Base-by-base conservation (phyloP, 2,113 vertebrate genomes). In the Gracilinanus agilis region DNA sequence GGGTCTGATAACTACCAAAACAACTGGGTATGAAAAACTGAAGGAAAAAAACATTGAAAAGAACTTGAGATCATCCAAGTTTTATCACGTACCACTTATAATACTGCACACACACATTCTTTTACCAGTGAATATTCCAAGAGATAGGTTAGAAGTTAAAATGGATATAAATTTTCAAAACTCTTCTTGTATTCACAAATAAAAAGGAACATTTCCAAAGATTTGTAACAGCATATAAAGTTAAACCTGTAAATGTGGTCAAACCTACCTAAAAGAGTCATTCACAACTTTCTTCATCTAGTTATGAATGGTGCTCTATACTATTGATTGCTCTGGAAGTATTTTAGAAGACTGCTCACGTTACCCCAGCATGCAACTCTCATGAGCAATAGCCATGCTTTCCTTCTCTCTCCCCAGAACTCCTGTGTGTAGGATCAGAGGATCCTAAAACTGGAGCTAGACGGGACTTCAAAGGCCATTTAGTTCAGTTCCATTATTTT, bases 1-100 rank as follows among this genome's bases (percentile, higher is more conserved):
- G 91, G 83, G 24, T 93, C 93, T n/a, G 34, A 90, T 89, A 55
- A 93, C 88, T 25, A 44, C 53, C 55, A 92, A 93, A 93, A 91
- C 67, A 53, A 58, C 12, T 0, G 0, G 34, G 90, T 89, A 90
- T n/a, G 24, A 90, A 58, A 9, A 0, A 0, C 61, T 90, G n/a
- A 49, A 49, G 67, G 12, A 23, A 75, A 9, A 55, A 40, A 40
- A 3, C 5, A 23, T 44, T 1, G 0, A 1, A 7, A 75, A 89
- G 94, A 40, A 44, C 21, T 1, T 40, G 90, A 27, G 88, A 91
- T 19, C 21, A 90, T 12, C n/a, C 67, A 83, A 83, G 67, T 83
- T 83, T 83, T 83, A 83, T 83, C 67, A 40, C 67, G 40, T 83
- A 40, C n/a, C 67, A 83, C 16, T 83, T 83, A 1, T 83, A 23